These are phyloP conservation scores for Copidosoma floridanum DNA, from an alignment of 1,140 invertebrate genomes.

Conservation along the genomic window DNA sequence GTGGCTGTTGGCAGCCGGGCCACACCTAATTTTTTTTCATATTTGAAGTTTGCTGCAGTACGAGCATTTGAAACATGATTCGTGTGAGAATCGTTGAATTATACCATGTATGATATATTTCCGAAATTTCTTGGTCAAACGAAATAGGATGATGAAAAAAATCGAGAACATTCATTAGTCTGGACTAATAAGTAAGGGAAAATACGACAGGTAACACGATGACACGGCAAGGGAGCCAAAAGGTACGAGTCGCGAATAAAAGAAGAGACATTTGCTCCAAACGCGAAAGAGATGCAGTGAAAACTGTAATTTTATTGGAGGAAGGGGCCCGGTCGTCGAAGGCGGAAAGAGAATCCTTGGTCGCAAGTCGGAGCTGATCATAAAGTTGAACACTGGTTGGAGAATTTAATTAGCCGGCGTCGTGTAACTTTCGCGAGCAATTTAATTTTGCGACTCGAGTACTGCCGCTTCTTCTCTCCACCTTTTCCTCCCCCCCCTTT, in stretches of 20 bases:
- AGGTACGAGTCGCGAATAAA: neutral
- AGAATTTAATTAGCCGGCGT: conserved; percentile 40
- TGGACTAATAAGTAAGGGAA: too few species aligned
- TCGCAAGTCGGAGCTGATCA: conserved; percentile 30
- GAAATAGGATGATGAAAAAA: too few species aligned
- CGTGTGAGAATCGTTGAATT: too few species aligned
- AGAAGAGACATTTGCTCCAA: too few species aligned
- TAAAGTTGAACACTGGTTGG: conserved; percentile 37
- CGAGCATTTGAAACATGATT: neutral
- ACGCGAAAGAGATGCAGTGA: neutral
- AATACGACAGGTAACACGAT: neutral
- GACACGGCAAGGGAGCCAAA: neutral
- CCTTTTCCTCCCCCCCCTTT: conserved; percentile 12
- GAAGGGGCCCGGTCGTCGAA: neutral
- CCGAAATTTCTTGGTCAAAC: too few species aligned
- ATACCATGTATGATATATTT: too few species aligned
- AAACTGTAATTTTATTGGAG: conserved; percentile 18
- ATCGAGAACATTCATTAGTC: too few species aligned
- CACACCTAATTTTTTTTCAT: too few species aligned
- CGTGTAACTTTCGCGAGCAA: conserved; percentile 35
- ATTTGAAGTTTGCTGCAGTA: neutral
- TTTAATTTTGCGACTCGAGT: conserved; percentile 36
- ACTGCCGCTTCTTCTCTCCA: conserved; percentile 26
- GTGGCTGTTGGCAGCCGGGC: too few species aligned
- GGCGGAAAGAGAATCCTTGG: conserved; percentile 16